Percentiles rank a stretch among this genome's conserved stretches.
These are phyloP conservation scores for Hirundo rustica DNA, from an alignment of 2,797 vertebrate genomes.

Conservation along the genomic window DNA sequence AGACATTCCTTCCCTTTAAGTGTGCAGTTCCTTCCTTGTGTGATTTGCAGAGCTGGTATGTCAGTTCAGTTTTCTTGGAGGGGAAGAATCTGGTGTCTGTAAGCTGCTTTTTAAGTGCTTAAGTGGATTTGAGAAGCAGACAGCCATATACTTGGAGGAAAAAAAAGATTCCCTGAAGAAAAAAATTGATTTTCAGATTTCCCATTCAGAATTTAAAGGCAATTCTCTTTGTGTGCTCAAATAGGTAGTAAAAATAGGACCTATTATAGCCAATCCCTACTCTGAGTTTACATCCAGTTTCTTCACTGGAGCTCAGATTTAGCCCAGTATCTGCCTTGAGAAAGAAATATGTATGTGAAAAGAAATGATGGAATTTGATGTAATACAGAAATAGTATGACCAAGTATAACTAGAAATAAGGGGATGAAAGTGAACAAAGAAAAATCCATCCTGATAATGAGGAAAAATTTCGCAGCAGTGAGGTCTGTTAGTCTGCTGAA, in stretches of 20 bases:
- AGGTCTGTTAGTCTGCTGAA: constrained; percentile 28
- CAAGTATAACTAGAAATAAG: constrained; percentile 6
- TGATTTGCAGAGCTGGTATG: neutral
- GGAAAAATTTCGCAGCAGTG: constrained; percentile 30
- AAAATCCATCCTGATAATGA: constrained; percentile 51
- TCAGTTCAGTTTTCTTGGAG: constrained; percentile 25
- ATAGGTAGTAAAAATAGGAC: constrained; percentile 3
- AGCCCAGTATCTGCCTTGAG: neutral
- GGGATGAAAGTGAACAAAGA: constrained; percentile 31
- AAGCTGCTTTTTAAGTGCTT: constrained; percentile 23
- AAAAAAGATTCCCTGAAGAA: neutral
- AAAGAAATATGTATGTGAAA: neutral
- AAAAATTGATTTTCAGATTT: constrained; percentile 16
- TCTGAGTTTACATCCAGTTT: constrained; percentile 20
- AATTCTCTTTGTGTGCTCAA: neutral
- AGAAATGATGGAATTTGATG: constrained; percentile 30
- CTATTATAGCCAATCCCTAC: neutral
- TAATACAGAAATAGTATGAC: neutral
- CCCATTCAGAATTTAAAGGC: constrained; percentile 38
- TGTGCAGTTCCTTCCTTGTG: neutral
- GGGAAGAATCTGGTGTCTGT: neutral
- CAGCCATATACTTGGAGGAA: neutral
- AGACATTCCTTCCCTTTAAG: constrained; percentile 25
- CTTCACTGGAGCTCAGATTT: constrained; percentile 14
- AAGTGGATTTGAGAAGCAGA: constrained; percentile 22